phyloP scores from a whole-genome alignment of 2,888 invertebrate genomes.

The Tenthredo mesomela region DNA sequence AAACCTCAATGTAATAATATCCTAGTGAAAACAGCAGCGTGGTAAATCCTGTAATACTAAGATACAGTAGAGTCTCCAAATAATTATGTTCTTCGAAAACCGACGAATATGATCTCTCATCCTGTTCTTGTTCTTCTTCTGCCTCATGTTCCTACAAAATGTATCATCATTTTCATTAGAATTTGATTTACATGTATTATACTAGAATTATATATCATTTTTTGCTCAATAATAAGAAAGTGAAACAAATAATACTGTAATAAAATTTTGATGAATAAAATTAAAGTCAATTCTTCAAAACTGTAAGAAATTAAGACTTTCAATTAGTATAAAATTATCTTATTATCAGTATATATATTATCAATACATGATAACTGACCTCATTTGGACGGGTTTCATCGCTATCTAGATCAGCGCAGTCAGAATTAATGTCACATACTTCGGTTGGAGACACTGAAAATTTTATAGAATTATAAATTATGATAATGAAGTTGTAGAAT shows the following conservation, averaged over 20 bases:
- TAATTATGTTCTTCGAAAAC: conserved; percentile 61
- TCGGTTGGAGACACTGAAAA: conserved; percentile 25
- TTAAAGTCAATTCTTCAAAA: neutral
- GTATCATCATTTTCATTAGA: neutral
- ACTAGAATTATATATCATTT: neutral
- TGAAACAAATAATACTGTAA: neutral
- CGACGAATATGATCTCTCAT: conserved; percentile 6
- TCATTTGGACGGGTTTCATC: neutral
- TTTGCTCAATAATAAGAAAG: neutral
- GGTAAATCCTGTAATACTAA: conserved; percentile 85
- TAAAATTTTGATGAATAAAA: too few species aligned
- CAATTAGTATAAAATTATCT: conserved; percentile 9
- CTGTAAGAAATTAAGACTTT: neutral
- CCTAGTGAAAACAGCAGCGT: conserved; percentile 87
- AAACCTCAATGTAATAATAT: conserved; percentile 87
- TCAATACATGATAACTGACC: conserved; percentile 29
- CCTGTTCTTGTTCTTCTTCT: neutral
- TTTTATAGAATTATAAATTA: neutral
- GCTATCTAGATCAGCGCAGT: conserved; percentile 50
- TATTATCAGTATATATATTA: neutral
- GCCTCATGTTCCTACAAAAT: neutral
- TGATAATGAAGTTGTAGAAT: neutral
- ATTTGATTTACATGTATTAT: neutral
- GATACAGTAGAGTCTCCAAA: conserved; percentile 79
- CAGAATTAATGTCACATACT: conserved; percentile 49